A percentile compares a stretch with the other conserved stretches of the same genome.
Evolutionary conservation across 2,888 invertebrate genomes (phyloP).

Genomic region (Proisotoma minuta): DNA sequence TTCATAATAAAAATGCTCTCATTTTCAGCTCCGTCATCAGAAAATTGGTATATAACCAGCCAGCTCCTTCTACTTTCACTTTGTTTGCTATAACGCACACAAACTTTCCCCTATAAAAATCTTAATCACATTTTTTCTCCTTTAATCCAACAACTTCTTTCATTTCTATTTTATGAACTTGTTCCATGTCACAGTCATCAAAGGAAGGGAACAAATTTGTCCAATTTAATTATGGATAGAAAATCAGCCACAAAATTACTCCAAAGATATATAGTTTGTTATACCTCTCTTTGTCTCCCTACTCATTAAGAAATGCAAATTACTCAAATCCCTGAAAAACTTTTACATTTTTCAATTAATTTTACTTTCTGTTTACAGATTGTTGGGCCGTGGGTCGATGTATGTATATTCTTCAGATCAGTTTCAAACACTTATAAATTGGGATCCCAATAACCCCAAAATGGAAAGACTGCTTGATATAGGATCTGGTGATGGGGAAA

Average conservation of each 20-base stretch:
- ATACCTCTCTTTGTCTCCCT: no score
- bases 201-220: neutral
- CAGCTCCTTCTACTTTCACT: no score
- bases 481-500: constrained; percentile 94
- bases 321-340: neutral
- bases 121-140: constrained; percentile 11
- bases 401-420: constrained; percentile 86
- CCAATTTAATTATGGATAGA: neutral
- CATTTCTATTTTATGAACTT: constrained; percentile 21
- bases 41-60: no score
- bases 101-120: neutral
- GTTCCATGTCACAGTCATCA: neutral
- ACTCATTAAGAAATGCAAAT: neutral
- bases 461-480: constrained; percentile 63
- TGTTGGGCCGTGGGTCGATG: constrained; percentile 90
- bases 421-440: constrained; percentile 62
- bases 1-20: constrained; percentile 5
- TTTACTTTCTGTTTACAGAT: constrained; percentile 59
- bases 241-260: neutral
- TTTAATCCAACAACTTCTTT: constrained; percentile 34
- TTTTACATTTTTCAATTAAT: no score
- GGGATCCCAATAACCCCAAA: constrained; percentile 49
- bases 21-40: constrained; percentile 5
- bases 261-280: neutral
- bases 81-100: no score